Evolutionary conservation across 2,888 invertebrate genomes (phyloP).

Genomic region (Melanostoma mellinum): DNA sequence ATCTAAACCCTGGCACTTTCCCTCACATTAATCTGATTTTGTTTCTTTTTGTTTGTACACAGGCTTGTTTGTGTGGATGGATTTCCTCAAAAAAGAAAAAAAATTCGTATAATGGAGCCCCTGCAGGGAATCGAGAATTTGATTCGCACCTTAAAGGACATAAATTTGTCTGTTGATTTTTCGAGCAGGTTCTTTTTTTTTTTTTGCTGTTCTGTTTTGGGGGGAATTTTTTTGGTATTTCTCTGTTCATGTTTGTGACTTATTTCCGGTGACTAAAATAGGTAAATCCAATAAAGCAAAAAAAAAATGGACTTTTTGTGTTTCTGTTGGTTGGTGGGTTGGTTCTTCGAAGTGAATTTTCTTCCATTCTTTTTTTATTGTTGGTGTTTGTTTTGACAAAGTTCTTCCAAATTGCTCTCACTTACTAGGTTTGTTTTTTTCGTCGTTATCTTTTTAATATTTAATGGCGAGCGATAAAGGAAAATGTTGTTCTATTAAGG

Average conservation of each 20-base stretch:
- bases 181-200: slow-evolving; percentile 3
- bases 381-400: slow-evolving; percentile 20
- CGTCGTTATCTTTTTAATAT: slow-evolving; percentile 1
- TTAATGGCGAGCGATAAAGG: not conserved
- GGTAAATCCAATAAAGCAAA: slow-evolving; percentile 33
- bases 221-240: not conserved
- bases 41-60: slow-evolving; percentile 12
- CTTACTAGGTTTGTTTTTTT: slow-evolving; percentile 16
- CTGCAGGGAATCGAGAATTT: slow-evolving; percentile 46
- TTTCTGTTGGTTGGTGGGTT: slow-evolving; percentile 3
- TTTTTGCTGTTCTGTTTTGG: slow-evolving; percentile 9
- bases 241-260: slow-evolving; percentile 45
- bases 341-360: not conserved
- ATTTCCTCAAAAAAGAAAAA: slow-evolving; percentile 1
- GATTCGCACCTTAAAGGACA: slow-evolving; percentile 66
- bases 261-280: slow-evolving; percentile 51
- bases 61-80: not conserved
- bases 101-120: not conserved
- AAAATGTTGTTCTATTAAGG: no score
- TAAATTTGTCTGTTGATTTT: slow-evolving; percentile 63
- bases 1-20: slow-evolving; percentile 21
- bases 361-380: slow-evolving; percentile 6
- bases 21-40: slow-evolving; percentile 34
- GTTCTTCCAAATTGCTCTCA: slow-evolving; percentile 22
- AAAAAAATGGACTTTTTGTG: slow-evolving; percentile 33